Conservation (phyloP, 1,140 invertebrate genomes). For the Heliothis virescens region DNA sequence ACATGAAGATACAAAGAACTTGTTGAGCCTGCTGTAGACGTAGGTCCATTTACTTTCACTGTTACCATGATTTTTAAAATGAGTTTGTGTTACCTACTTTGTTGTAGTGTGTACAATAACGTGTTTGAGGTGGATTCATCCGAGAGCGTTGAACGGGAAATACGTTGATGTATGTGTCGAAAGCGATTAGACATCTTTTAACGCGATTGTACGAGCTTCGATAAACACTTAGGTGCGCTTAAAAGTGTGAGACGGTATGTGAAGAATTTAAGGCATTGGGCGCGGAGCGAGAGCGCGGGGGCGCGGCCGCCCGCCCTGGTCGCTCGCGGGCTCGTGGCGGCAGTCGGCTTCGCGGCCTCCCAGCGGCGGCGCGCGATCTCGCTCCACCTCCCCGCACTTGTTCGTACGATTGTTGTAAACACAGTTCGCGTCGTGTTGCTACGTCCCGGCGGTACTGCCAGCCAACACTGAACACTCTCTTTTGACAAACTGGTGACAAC, state of each 20-base stretch:
- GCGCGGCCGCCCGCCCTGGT: conserved; percentile 8
- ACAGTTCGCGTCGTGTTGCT: conserved; percentile 57
- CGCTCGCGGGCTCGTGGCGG: conserved; percentile 46
- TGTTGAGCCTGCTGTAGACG: neutral
- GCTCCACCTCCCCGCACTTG: conserved; percentile 23
- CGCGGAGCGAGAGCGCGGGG: conserved; percentile 63
- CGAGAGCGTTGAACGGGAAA: conserved; percentile 28
- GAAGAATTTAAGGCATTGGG: conserved; percentile 74
- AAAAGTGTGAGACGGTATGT: conserved; percentile 69
- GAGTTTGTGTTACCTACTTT: conserved; percentile 5
- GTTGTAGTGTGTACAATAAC: neutral
- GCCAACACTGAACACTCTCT: conserved; percentile 2
- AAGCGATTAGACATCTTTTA: conserved; percentile 54
- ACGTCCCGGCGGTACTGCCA: conserved; percentile 40
- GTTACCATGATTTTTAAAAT: neutral
- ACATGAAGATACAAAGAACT: neutral
- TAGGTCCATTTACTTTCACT: conserved; percentile 4
- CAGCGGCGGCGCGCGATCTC: conserved; percentile 45
- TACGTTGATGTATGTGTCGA: conserved; percentile 48
- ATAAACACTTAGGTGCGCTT: conserved; percentile 70
- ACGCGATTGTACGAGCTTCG: conserved; percentile 56
- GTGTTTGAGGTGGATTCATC: neutral
- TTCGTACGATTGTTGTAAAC: conserved; percentile 55
- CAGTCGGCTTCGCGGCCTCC: conserved; percentile 50
- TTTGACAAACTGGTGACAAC: neutral